A percentile compares a stretch with the other conserved stretches of the same genome.
Conservation (phyloP, 2,797 vertebrate species). For the Natrix natrix region DNA sequence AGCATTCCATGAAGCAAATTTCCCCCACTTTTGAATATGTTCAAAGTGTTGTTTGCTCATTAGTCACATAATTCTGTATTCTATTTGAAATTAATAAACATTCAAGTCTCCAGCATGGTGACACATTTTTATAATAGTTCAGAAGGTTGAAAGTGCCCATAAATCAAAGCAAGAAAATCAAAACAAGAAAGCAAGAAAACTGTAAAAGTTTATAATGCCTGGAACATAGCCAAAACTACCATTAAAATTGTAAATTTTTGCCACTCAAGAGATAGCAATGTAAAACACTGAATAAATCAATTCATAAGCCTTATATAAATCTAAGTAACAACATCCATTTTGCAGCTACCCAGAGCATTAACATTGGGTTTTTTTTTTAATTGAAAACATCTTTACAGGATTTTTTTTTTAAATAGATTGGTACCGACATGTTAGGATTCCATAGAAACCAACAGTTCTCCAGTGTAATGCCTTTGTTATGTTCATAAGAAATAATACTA, state of each 20-base stretch:
- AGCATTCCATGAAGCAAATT: neutral
- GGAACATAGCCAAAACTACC: slow-evolving; percentile 59
- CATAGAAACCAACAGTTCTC: neutral
- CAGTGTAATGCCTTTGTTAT: slow-evolving; percentile 7
- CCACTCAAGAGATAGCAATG: slow-evolving; percentile 57
- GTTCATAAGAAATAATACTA: neutral
- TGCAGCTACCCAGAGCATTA: slow-evolving; percentile 30
- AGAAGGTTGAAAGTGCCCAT: slow-evolving; percentile 38
- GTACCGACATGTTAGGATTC: neutral
- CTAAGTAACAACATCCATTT: slow-evolving; percentile 44
- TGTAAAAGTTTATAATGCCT: slow-evolving; percentile 54
- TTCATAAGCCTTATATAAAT: slow-evolving; percentile 51
- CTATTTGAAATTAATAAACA: slow-evolving; percentile 6
- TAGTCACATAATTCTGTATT: slow-evolving; percentile 22
- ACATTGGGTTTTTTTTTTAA: slow-evolving; percentile 17
- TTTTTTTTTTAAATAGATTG: slow-evolving; percentile 35
- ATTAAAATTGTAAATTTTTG: slow-evolving; percentile 69
- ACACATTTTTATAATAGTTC: slow-evolving; percentile 16
- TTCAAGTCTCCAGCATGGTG: slow-evolving; percentile 33
- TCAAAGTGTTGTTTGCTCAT: slow-evolving; percentile 9
- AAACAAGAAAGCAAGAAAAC: slow-evolving; percentile 45
- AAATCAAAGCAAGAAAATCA: slow-evolving; percentile 54
- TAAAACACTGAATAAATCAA: slow-evolving; percentile 47
- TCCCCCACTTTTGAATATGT: slow-evolving; percentile 29
- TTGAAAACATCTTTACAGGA: slow-evolving; percentile 8